Percentiles rank a stretch among this genome's conserved stretches.
Conservation (phyloP, 1,140 invertebrate genomes). For the Battus philenor region DNA sequence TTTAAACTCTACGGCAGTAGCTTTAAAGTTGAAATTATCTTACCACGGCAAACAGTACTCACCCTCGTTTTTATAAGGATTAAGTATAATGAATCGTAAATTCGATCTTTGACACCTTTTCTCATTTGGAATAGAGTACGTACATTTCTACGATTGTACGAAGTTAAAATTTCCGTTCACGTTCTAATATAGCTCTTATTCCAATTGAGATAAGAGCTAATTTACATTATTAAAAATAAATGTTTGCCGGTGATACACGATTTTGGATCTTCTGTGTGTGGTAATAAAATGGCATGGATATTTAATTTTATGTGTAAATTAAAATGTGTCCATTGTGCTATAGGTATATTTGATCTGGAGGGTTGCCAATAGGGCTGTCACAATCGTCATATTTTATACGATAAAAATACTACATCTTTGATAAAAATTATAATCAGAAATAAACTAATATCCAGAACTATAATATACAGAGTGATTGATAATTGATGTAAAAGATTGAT, state of each 20-base stretch:
- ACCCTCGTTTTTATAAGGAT: slow-evolving; percentile 63
- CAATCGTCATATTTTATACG: too few species aligned
- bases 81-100: slow-evolving; percentile 76
- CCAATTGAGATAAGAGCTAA: too few species aligned
- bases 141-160: slow-evolving; percentile 57
- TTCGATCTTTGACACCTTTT: slow-evolving; percentile 75
- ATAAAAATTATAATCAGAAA: too few species aligned
- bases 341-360: slow-evolving; percentile 46
- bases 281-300: slow-evolving; percentile 13
- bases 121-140: slow-evolving; percentile 63
- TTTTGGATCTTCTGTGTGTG: slow-evolving; percentile 7
- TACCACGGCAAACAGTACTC: slow-evolving; percentile 1
- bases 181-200: too few species aligned
- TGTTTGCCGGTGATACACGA: slow-evolving; percentile 11
- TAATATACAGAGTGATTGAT: too few species aligned
- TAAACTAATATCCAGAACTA: too few species aligned
- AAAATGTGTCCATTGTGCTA: slow-evolving; percentile 41
- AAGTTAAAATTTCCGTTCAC: too few species aligned
- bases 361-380: slow-evolving; percentile 34
- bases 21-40: slow-evolving; percentile 16
- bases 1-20: slow-evolving; percentile 19
- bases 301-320: slow-evolving; percentile 35
- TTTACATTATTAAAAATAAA: slow-evolving; percentile 3
- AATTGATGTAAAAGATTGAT: too few species aligned
- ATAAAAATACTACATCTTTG: too few species aligned